Percentiles rank a stretch among this genome's conserved stretches.
These are phyloP conservation scores for Paragorgia papillata DNA, from an alignment of 92 coral and sea anemone species.

Conservation along the genomic window DNA sequence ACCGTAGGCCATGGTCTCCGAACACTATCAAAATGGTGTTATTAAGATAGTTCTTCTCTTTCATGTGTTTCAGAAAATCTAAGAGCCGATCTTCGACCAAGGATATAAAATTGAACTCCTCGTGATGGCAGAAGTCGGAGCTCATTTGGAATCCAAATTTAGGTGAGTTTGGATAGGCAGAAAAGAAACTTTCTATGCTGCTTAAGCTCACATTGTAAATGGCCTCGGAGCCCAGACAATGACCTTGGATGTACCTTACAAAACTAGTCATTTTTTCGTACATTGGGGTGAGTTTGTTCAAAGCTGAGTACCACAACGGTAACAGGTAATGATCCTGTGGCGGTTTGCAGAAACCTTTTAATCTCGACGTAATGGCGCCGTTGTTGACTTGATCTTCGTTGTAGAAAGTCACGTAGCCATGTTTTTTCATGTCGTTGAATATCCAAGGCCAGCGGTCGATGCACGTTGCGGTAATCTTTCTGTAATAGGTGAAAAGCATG, in stretches of 20 bases:
- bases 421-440: slow-evolving; percentile 52
- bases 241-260: slow-evolving; percentile 21
- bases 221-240: slow-evolving; percentile 62
- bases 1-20: slow-evolving; percentile 73
- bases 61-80: slow-evolving; percentile 42
- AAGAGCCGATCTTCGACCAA: slow-evolving; percentile 57
- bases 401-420: slow-evolving; percentile 67
- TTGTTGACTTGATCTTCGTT: slow-evolving; percentile 65
- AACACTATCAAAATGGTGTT: slow-evolving; percentile 55
- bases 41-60: slow-evolving; percentile 47
- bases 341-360: slow-evolving; percentile 57
- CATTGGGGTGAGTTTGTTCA: slow-evolving; percentile 20
- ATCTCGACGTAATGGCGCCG: slow-evolving; percentile 59
- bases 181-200: slow-evolving; percentile 56
- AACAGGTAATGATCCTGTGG: slow-evolving; percentile 66
- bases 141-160: slow-evolving; percentile 57
- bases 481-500: no score
- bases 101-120: slow-evolving; percentile 62
- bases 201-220: slow-evolving; percentile 54
- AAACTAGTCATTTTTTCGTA: slow-evolving; percentile 30
- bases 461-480: slow-evolving; percentile 42
- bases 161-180: slow-evolving; percentile 52
- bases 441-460: slow-evolving; percentile 70
- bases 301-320: slow-evolving; percentile 55
- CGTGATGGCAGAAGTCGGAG: slow-evolving; percentile 61